A percentile compares a stretch with the other conserved stretches of the same genome.
Evolutionary conservation across 2,797 vertebrate species (phyloP).

Genomic region (Oreochromis grahami): DNA sequence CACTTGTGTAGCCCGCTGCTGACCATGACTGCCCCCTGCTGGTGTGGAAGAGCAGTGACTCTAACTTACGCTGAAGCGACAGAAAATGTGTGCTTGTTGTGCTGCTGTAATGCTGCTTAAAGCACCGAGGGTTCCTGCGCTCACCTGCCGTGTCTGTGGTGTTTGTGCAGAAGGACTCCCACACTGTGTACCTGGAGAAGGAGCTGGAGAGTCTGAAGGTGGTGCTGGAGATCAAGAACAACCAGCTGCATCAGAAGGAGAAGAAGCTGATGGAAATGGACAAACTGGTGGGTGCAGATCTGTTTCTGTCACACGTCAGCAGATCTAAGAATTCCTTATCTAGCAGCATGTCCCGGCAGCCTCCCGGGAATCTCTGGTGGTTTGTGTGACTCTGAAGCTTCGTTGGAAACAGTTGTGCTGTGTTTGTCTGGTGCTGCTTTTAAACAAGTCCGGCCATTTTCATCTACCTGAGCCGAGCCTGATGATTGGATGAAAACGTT

Average conservation of each 20-base stretch:
- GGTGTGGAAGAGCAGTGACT: not conserved
- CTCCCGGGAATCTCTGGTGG: not conserved
- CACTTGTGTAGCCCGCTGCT: not conserved
- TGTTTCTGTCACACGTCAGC: not conserved
- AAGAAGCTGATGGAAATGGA: slow-evolving; percentile 92
- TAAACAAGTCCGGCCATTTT: not conserved
- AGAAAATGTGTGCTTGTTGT: not conserved
- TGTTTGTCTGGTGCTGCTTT: not conserved
- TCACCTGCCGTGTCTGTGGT: not conserved
- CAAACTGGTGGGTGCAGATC: slow-evolving; percentile 77
- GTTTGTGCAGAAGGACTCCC: slow-evolving; percentile 82
- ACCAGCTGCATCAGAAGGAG: slow-evolving; percentile 90
- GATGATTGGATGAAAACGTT: not conserved
- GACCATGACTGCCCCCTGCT: slow-evolving; percentile 1
- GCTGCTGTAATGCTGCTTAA: not conserved
- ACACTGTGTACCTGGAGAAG: slow-evolving; percentile 89
- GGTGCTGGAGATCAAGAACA: slow-evolving; percentile 92
- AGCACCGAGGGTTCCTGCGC: accelerated
- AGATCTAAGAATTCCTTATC: not conserved
- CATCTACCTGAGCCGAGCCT: not conserved
- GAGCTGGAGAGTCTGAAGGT: slow-evolving; percentile 94
- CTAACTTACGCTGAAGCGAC: accelerated
- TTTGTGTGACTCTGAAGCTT: not conserved
- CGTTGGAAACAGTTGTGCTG: not conserved
- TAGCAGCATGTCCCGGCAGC: not conserved